A percentile compares a stretch with the other conserved stretches of the same genome.
Conservation (phyloP, 1,140 invertebrate genomes). For the Geopemphigus sp. region DNA sequence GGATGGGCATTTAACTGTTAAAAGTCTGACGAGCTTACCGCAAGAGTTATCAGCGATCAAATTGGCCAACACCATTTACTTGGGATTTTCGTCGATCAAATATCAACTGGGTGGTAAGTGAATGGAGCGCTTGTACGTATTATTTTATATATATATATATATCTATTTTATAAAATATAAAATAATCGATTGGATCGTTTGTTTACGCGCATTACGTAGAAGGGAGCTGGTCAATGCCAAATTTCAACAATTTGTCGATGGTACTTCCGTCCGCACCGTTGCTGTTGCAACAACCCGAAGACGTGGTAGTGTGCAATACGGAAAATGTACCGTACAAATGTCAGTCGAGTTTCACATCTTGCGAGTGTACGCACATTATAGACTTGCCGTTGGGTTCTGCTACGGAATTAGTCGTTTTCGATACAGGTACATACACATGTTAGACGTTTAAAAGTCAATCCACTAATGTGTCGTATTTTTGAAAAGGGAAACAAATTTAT, state of each 20-base stretch:
- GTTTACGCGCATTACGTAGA: background rate
- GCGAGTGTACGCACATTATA: constrained; percentile 68
- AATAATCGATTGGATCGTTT: no score
- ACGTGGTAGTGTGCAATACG: constrained; percentile 60
- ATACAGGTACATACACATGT: constrained; percentile 61
- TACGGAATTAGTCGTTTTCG: constrained; percentile 67
- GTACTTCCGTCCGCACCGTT: constrained; percentile 69
- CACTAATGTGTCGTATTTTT: no score
- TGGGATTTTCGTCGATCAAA: constrained; percentile 44
- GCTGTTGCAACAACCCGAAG: constrained; percentile 62
- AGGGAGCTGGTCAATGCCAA: constrained; percentile 52
- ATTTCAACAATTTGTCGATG: constrained; percentile 67
- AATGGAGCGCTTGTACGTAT: constrained; percentile 51
- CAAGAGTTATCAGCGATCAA: constrained; percentile 49
- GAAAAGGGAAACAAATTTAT: no score
- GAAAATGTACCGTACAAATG: constrained; percentile 56
- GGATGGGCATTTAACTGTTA: background rate
- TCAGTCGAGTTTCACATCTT: constrained; percentile 54
- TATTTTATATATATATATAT: no score
- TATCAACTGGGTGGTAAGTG: constrained; percentile 53
- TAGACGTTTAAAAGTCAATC: no score
- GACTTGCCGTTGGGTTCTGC: constrained; percentile 62
- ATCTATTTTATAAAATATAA: no score
- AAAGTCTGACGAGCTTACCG: constrained; percentile 7
- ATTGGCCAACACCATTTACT: constrained; percentile 55